Evolutionary conservation across 2,797 vertebrate genomes (phyloP), one percentile per base, ranked within the genome.

Genomic region (Epinephelus awoara): DNA sequence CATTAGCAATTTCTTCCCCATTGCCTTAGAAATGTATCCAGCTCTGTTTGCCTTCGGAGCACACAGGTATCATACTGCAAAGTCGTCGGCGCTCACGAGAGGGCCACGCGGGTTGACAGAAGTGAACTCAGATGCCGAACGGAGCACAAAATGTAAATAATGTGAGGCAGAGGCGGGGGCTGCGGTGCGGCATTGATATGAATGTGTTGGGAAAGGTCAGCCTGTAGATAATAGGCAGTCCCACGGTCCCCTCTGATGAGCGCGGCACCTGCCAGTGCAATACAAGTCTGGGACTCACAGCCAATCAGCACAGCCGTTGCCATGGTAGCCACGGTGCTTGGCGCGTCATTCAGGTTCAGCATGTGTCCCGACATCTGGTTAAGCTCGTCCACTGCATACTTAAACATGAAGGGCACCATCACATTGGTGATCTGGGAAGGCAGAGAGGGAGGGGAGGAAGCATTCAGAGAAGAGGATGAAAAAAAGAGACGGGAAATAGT

Each of bases 371-470:
- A 99, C 90, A 99, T 94, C 96, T 99, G 96, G 96, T 99, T 99
- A 90, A 99, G 97, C 94, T 81, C 95, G 91, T 99, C 98, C 92
- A 99, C 97, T 83, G 97, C 98, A 92, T 98, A 98, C 95, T 99
- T 99, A 97, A 99, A 99, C 98, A 99, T 99, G 97, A 99, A 98
- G 87, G 98, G 98, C 93, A 99, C 98, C 90, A 92, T 75, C 79
- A 99, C 97, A 87, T 99, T 99, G 96, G 98, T 98, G 83, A 96
- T 92, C 98, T 99, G 92, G 77, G 75, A 76, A 75, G 46, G 55
- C 62, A 72, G 76, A 77, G 49, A 55, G 40, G 44, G 34, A 38
- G 72, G 62, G 34, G 34, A 56, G 79, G 63, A 27, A 49, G 61
- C 47, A 68, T 84, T 85, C 42, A 80, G 63, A 79, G 62, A 38